Conservation (phyloP, 2,888 invertebrate genomes). For the Tridacna crocea region DNA sequence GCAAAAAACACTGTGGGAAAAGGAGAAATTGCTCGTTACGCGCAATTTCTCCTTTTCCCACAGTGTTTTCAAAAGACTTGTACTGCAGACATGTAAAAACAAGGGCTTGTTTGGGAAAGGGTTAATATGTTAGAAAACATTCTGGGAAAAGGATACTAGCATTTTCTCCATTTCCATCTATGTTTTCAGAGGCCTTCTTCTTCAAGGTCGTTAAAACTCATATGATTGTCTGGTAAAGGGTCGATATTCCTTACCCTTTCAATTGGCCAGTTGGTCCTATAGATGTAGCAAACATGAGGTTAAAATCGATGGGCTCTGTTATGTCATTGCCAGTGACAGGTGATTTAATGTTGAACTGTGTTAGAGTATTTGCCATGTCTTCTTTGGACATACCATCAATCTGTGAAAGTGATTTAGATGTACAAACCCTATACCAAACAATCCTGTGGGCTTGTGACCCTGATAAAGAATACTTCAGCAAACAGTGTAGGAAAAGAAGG, state of each 20-base stretch:
- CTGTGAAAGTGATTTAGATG: constrained; percentile 51
- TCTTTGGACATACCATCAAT: constrained; percentile 96
- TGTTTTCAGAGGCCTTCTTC: background rate
- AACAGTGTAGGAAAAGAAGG: constrained; percentile 1
- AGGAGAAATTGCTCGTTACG: too few relatives aligned
- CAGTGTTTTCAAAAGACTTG: too few relatives aligned
- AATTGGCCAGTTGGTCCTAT: constrained; percentile 98
- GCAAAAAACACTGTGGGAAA: too few relatives aligned
- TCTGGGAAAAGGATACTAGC: background rate
- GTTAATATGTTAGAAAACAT: constrained; percentile 10
- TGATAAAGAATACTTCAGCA: background rate
- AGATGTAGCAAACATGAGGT: constrained; percentile 99
- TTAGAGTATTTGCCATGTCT: constrained; percentile 94
- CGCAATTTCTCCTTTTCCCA: too few relatives aligned
- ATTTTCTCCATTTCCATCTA: background rate
- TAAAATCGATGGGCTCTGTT: constrained; percentile 97
- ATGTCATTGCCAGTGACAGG: constrained; percentile 97
- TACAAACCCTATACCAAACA: background rate
- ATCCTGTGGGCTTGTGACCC: background rate
- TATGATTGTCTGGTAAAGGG: background rate
- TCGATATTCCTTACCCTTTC: constrained; percentile 88
- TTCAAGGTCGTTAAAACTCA: background rate
- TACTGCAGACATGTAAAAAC: too few relatives aligned
- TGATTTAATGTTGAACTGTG: constrained; percentile 96
- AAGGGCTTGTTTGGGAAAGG: too few relatives aligned